Conservation (phyloP, 53 echinoderm and acorn worm species). For the Antedon mediterranea region DNA sequence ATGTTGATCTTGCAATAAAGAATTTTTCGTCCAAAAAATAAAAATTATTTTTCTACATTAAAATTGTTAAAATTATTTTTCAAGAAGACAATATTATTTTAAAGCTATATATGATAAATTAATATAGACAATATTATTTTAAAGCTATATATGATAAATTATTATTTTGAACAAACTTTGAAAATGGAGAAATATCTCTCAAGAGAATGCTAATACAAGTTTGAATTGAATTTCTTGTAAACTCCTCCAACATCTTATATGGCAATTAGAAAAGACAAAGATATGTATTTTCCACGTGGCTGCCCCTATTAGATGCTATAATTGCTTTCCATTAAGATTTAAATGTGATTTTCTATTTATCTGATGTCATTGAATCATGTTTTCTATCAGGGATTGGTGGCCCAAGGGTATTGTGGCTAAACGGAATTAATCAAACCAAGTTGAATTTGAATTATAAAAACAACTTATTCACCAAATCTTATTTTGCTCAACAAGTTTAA, state of each 20-base stretch:
- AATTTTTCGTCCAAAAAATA: too few relatives aligned
- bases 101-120: too few relatives aligned
- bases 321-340: background rate
- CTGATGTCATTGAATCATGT: background rate
- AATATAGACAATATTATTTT: too few relatives aligned
- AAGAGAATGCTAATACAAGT: background rate
- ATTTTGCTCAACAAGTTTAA: too few relatives aligned
- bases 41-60: too few relatives aligned
- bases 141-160: too few relatives aligned
- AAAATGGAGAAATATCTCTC: too few relatives aligned
- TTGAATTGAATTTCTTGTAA: background rate
- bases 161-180: too few relatives aligned
- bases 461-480: too few relatives aligned
- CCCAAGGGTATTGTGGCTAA: background rate
- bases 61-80: too few relatives aligned
- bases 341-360: background rate
- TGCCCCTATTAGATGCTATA: background rate
- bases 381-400: background rate
- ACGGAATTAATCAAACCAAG: background rate
- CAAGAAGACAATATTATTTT: too few relatives aligned
- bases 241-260: background rate
- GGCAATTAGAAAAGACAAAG: background rate
- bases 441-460: background rate
- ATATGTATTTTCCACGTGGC: background rate
- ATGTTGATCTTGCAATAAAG: too few relatives aligned